These are phyloP conservation scores for Agrypnia vestita DNA, from an alignment of 1,140 invertebrate species.

Conservation along the genomic window DNA sequence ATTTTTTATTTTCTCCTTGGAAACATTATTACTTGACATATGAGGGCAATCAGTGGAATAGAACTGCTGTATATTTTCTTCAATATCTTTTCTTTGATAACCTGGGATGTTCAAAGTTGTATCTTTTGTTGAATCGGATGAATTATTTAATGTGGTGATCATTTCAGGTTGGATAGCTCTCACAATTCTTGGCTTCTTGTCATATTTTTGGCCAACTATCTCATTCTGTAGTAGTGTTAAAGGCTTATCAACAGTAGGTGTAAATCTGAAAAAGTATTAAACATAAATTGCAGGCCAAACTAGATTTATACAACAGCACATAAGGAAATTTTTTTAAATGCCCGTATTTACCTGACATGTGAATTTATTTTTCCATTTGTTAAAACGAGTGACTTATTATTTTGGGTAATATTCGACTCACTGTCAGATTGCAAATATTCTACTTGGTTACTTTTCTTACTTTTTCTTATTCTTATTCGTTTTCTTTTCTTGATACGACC, in stretches of 20 bases:
- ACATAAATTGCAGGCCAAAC: constrained; percentile 5
- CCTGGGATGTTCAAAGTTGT: not conserved
- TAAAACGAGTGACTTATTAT: constrained; percentile 43
- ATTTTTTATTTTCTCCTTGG: not conserved
- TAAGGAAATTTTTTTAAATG: constrained; percentile 14
- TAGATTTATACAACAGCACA: not conserved
- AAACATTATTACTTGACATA: too few relatives aligned
- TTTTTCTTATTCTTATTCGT: constrained; percentile 55
- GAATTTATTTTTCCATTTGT: constrained; percentile 56
- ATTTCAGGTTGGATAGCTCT: constrained; percentile 48
- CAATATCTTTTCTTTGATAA: not conserved
- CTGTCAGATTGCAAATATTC: constrained; percentile 51
- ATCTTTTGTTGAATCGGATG: not conserved
- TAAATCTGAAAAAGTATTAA: constrained; percentile 38
- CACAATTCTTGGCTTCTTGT: constrained; percentile 53
- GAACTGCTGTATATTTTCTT: not conserved
- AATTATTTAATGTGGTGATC: constrained; percentile 6
- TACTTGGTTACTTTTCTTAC: constrained; percentile 55
- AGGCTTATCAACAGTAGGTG: constrained; percentile 34
- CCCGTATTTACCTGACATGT: constrained; percentile 49
- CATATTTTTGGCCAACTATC: constrained; percentile 12
- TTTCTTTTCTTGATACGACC: constrained; percentile 59
- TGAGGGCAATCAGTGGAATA: not conserved
- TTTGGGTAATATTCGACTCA: constrained; percentile 51
- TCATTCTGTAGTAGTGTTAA: constrained; percentile 48